phyloP scores from a whole-genome alignment of 2,113 vertebrate genomes.

The Oreocharis arfaki region DNA sequence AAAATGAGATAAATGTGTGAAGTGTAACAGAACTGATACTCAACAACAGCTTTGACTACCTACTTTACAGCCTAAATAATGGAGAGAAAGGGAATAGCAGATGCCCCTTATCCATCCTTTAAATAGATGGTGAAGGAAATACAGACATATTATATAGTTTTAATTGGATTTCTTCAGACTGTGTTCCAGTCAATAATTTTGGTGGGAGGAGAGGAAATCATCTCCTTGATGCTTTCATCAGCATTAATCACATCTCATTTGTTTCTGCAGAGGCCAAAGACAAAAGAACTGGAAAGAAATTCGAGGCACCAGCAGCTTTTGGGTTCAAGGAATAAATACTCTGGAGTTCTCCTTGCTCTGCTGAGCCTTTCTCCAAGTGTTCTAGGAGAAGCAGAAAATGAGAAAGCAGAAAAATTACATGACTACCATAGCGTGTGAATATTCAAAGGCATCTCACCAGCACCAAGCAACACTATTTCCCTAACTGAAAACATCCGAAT shows the following conservation, averaged over 20 bases:
- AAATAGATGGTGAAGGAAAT: background rate
- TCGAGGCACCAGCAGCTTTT: background rate
- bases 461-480: background rate
- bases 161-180: constrained; percentile 12
- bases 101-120: background rate
- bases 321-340: background rate
- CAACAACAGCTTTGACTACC: background rate
- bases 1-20: constrained; percentile 3
- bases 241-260: background rate
- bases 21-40: background rate
- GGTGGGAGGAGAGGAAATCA: background rate
- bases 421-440: background rate
- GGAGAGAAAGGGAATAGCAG: background rate
- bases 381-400: background rate
- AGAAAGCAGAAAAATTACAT: background rate
- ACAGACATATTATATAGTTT: background rate
- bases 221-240: background rate
- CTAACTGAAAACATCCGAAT: background rate
- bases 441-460: background rate
- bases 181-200: background rate
- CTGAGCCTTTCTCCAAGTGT: background rate
- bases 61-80: background rate
- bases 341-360: background rate
- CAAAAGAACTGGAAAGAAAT: background rate
- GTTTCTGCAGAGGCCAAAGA: background rate